phyloP scores from a whole-genome alignment of 2,888 invertebrate species.

The Hemaris fuciformis region DNA sequence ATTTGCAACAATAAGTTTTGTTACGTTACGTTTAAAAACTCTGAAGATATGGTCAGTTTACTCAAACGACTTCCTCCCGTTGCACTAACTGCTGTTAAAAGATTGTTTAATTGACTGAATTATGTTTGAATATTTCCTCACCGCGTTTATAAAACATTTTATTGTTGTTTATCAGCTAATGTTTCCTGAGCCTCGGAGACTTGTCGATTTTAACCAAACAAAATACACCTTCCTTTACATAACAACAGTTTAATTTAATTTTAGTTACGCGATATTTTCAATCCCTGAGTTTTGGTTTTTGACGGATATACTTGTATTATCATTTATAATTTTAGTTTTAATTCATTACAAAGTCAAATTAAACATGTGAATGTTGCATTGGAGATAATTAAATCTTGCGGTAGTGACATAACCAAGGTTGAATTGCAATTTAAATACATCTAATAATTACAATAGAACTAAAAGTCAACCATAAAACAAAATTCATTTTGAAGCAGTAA shows the following conservation, averaged over 20 bases:
- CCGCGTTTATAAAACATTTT: conserved; percentile 39
- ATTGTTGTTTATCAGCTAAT: conserved; percentile 25
- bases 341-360: too few relatives aligned
- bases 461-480: background rate
- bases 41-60: conserved; percentile 47
- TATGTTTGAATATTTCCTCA: conserved; percentile 47
- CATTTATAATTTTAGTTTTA: too few relatives aligned
- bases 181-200: conserved; percentile 51
- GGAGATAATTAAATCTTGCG: too few relatives aligned
- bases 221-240: conserved; percentile 25
- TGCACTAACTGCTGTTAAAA: conserved; percentile 37
- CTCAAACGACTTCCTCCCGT: conserved; percentile 45
- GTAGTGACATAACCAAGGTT: too few relatives aligned
- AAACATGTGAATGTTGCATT: too few relatives aligned
- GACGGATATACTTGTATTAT: too few relatives aligned
- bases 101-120: conserved; percentile 48
- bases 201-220: conserved; percentile 32
- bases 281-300: too few relatives aligned
- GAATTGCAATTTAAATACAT: too few relatives aligned
- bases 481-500: background rate
- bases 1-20: conserved; percentile 23
- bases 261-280: background rate
- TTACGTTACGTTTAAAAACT: conserved; percentile 25
- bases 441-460: background rate
- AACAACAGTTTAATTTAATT: conserved; percentile 1